Conservation (phyloP, 2,797 vertebrate species). For the Aulostomus chinensis region DNA sequence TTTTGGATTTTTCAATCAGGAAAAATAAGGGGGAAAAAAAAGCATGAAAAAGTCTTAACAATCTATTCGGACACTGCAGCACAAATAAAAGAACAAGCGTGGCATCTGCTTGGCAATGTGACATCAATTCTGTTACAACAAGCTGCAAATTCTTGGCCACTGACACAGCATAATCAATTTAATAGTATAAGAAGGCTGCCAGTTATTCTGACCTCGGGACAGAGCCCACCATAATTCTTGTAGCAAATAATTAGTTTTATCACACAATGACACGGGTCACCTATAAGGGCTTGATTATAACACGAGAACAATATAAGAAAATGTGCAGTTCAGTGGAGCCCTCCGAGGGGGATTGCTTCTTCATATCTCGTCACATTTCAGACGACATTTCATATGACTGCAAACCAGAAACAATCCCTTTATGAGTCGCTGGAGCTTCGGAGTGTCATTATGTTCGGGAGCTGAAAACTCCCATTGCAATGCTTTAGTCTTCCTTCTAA, state of each 20-base stretch:
- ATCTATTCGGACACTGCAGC: no score
- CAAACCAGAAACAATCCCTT: slow-evolving; percentile 75
- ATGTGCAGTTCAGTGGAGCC: slow-evolving; percentile 71
- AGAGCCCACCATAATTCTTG: slow-evolving; percentile 65
- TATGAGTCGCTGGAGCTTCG: slow-evolving; percentile 66
- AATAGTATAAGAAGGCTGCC: slow-evolving; percentile 64
- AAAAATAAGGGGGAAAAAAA: neutral
- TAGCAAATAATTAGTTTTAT: slow-evolving; percentile 82
- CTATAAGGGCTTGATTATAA: slow-evolving; percentile 70
- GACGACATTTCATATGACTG: slow-evolving; percentile 81
- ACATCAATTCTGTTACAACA: slow-evolving; percentile 44
- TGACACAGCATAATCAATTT: slow-evolving; percentile 62
- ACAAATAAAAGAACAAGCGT: slow-evolving; percentile 13
- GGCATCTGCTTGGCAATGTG: slow-evolving; percentile 34
- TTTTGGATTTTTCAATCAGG: no score
- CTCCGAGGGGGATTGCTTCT: slow-evolving; percentile 76
- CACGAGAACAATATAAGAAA: slow-evolving; percentile 76
- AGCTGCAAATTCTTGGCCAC: slow-evolving; percentile 40
- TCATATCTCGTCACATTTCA: slow-evolving; percentile 81
- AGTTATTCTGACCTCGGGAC: slow-evolving; percentile 69
- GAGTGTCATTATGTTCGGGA: slow-evolving; percentile 72
- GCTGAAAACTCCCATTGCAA: slow-evolving; percentile 68
- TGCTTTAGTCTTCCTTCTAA: slow-evolving; percentile 57
- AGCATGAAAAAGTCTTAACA: neutral
- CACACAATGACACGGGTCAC: slow-evolving; percentile 77